Percentiles rank a stretch among this genome's conserved stretches.
Conservation (phyloP, 30 jellyfish, hydroid and myxozoan genomes). For the Sanderia malayensis region DNA sequence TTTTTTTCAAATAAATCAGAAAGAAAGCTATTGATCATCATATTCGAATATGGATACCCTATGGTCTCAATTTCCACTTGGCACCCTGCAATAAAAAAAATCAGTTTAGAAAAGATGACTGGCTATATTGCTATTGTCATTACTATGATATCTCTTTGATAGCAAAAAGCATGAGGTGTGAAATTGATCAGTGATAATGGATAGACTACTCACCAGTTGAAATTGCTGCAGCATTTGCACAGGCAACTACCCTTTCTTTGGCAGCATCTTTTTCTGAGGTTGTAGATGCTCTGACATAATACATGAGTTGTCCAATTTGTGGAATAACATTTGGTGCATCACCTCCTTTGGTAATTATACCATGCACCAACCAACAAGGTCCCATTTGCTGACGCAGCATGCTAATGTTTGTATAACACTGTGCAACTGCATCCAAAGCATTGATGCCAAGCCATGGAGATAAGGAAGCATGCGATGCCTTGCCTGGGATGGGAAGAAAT, state of each 20-base stretch:
- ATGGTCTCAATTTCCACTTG: conserved; percentile 36
- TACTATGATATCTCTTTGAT: too few species aligned
- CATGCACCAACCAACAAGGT: conserved; percentile 81
- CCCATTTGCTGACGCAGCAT: conserved; percentile 95
- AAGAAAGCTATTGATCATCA: conserved; percentile 54
- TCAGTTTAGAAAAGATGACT: too few species aligned
- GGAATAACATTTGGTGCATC: conserved; percentile 88
- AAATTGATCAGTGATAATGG: neutral
- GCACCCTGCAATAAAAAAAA: conserved; percentile 50
- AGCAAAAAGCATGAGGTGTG: too few species aligned
- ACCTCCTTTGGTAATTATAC: conserved; percentile 88
- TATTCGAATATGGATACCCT: conserved; percentile 52
- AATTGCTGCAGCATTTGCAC: conserved; percentile 92
- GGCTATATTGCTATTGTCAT: too few species aligned
- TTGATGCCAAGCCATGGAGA: conserved; percentile 98
- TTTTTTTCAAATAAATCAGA: conserved; percentile 50
- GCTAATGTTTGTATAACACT: conserved; percentile 76
- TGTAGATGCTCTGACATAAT: conserved; percentile 66
- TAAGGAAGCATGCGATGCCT: conserved; percentile 90
- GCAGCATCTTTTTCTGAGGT: conserved; percentile 66
- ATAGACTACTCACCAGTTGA: conserved; percentile 73
- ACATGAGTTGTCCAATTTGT: conserved; percentile 51
- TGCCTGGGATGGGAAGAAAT: too few species aligned
- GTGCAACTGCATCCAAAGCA: conserved; percentile 98
- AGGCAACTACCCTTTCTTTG: conserved; percentile 40